Base-by-base conservation (phyloP, 2,888 invertebrate genomes). In the Macroteleia sp. region DNA sequence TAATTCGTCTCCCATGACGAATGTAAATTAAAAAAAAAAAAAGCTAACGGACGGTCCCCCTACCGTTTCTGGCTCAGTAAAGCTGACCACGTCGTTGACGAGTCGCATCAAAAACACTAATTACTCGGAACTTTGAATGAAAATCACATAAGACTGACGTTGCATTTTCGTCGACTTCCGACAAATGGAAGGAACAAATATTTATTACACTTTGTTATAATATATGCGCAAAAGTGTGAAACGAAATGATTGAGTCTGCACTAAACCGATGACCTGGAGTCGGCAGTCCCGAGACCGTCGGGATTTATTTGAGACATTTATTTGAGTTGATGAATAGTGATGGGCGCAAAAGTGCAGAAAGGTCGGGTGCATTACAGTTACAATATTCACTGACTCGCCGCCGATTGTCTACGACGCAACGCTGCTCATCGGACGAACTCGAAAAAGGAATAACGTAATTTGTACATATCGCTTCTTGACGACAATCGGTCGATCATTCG, bases 1-100 rank as follows among this genome's bases (percentile, higher is more conserved):
- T 92, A 97, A 93, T 93, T 97, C 96, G 94, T 97, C 96, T 91
- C 95, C 95, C 96, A 97, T 96, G 93, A 93, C 94, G 83, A 54
- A n/a, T n/a, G n/a, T n/a, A n/a, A n/a, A 39, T 16, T 3, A 46
- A 59, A 34, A 20, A 46, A 46, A 34, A 28, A 25, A 25, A 25
- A 22, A 3, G 36, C 30, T 1, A 44, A 34, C 2, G 14, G 36
- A 66, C 39, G 12, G 36, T 44, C 50, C 67, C 62, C 69, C 56
- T 30, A 20, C 67, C 62, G 64, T n/a, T 44, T 67, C 50, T 56
- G 61, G 59, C 70, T 71, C 46, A n/a, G 42, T 32, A 57, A 42
- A 57, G 36, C 39, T 74, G 52, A 54, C 41, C 41, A 56, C 61
- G 52, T 66, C 42, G 48, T 69, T 42, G 54, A 74, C 44, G 52